phyloP scores from a whole-genome alignment of 1,140 invertebrate genomes.

The Argopecten irradians region DNA sequence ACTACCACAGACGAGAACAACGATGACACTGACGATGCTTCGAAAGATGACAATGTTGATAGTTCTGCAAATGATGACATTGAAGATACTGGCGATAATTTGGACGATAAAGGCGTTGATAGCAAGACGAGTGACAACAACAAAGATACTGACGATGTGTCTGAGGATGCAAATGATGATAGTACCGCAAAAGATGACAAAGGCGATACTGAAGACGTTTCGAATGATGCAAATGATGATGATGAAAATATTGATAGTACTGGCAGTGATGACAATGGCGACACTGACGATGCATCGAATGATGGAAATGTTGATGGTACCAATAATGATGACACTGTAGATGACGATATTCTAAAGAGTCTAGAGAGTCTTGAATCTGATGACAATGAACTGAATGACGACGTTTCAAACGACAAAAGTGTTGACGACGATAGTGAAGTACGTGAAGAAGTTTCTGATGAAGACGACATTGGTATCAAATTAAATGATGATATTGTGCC shows the following conservation, averaged over 20 bases:
- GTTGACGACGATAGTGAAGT: not conserved
- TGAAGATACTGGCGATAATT: not conserved
- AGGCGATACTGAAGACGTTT: not conserved
- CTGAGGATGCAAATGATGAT: conserved; percentile 34
- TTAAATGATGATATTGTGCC: not conserved
- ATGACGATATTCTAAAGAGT: not conserved
- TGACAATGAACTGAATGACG: not conserved
- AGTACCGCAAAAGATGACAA: not conserved
- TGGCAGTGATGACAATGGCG: not conserved
- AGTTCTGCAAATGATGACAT: conserved; percentile 26
- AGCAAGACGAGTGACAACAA: too few relatives aligned
- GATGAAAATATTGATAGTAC: not conserved
- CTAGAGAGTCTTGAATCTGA: not conserved
- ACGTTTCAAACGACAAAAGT: not conserved
- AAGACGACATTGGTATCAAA: not conserved
- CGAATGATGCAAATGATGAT: not conserved
- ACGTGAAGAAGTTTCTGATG: not conserved
- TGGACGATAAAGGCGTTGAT: too few relatives aligned
- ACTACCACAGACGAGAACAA: not conserved
- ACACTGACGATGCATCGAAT: not conserved
- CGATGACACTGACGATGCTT: conserved; percentile 25
- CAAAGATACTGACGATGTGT: not conserved
- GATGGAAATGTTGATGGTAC: not conserved
- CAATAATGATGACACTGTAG: not conserved
- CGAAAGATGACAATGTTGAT: conserved; percentile 28